phyloP scores from a whole-genome alignment of 2,113 vertebrate genomes.

The Hippocampus comes region DNA sequence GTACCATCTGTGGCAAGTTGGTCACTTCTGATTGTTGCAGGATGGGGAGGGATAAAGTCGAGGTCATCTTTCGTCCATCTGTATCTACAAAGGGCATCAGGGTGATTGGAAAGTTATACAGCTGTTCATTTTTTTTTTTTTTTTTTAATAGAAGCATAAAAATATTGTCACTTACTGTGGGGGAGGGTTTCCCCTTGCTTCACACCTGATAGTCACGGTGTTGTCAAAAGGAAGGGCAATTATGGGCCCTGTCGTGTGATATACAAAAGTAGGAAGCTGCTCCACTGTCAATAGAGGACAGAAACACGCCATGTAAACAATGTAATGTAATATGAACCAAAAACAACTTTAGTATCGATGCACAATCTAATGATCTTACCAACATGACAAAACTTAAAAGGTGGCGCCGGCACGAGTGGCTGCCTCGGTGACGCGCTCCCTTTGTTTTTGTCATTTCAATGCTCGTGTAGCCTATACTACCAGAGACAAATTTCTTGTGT shows the following conservation, averaged over 20 bases:
- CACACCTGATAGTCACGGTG: constrained; percentile 79
- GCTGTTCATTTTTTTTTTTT: not conserved
- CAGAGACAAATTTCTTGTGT: too few relatives aligned
- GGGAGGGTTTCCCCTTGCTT: constrained; percentile 86
- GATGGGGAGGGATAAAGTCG: constrained; percentile 69
- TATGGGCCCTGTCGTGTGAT: constrained; percentile 72
- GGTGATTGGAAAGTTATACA: not conserved
- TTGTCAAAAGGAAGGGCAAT: constrained; percentile 85
- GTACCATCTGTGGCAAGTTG: constrained; percentile 71
- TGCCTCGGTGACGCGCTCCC: too few relatives aligned
- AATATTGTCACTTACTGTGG: constrained; percentile 78
- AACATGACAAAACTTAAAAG: not conserved
- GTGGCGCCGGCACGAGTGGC: too few relatives aligned
- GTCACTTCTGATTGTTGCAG: constrained; percentile 61
- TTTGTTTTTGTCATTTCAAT: too few relatives aligned
- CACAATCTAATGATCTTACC: not conserved
- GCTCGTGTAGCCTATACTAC: too few relatives aligned
- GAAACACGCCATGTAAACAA: constrained; percentile 11
- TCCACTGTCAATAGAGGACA: constrained; percentile 72
- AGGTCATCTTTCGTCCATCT: constrained; percentile 86
- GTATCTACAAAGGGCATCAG: constrained; percentile 69
- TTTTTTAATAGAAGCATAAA: not conserved
- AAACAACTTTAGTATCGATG: too few relatives aligned
- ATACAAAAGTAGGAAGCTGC: constrained; percentile 84
- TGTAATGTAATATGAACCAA: not conserved